phyloP scores from a whole-genome alignment of 2,113 vertebrate species.

The Atrichornis clamosus region DNA sequence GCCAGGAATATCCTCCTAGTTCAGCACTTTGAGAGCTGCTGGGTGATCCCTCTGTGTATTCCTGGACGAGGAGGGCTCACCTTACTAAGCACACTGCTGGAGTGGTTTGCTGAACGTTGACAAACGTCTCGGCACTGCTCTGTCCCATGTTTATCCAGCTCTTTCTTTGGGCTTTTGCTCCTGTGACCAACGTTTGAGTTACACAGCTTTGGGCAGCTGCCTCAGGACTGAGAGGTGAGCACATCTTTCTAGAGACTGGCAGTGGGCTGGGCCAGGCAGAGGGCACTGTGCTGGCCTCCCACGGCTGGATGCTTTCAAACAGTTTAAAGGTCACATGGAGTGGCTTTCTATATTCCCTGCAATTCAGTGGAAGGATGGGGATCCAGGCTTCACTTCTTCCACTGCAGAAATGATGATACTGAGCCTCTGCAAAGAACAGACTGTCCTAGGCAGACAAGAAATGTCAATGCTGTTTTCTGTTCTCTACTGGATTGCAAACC shows the following conservation, averaged over 20 bases:
- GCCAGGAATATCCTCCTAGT: conserved; percentile 13
- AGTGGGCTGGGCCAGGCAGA: not conserved
- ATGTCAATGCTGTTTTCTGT: not conserved
- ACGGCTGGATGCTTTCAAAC: not conserved
- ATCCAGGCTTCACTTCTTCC: fast-evolving
- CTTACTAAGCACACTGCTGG: not conserved
- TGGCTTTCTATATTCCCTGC: not conserved
- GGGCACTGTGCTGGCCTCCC: not conserved
- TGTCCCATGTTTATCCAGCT: not conserved
- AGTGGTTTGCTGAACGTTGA: not conserved
- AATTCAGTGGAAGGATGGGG: not conserved
- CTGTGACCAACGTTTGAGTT: not conserved
- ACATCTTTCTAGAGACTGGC: not conserved
- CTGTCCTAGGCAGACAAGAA: not conserved
- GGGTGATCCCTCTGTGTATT: not conserved
- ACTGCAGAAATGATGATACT: not conserved
- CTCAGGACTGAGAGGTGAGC: not conserved
- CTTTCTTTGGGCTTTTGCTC: not conserved
- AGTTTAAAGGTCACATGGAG: not conserved
- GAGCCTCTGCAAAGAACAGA: not conserved
- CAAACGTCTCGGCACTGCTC: not conserved
- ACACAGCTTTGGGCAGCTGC: not conserved
- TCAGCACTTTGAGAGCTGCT: not conserved
- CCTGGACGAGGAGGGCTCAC: not conserved
- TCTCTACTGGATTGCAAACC: not conserved